A percentile compares a stretch with the other conserved stretches of the same genome.
Conservation (phyloP, 2,888 invertebrate species). For the Drosophila kokeensis region DNA sequence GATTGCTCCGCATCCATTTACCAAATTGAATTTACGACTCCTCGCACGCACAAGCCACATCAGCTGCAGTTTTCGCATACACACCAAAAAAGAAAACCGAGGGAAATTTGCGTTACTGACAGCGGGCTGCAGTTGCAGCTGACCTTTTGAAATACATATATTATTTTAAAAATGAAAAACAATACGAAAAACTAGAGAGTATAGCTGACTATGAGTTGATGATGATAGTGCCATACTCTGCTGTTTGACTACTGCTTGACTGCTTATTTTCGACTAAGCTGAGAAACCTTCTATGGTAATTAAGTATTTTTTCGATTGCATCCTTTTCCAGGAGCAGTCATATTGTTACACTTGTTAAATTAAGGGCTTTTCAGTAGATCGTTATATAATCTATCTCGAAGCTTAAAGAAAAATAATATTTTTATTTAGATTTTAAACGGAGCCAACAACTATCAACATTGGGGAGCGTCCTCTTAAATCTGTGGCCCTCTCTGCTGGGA, state of each 20-base stretch:
- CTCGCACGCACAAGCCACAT: slow-evolving; percentile 6
- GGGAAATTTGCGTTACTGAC: not conserved
- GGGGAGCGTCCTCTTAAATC: not conserved
- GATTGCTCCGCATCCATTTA: slow-evolving; percentile 52
- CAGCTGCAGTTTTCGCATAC: slow-evolving; percentile 44
- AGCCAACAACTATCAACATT: not conserved
- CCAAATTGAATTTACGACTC: slow-evolving; percentile 76
- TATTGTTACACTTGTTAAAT: slow-evolving; percentile 79
- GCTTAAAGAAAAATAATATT: no score
- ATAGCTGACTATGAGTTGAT: not conserved
- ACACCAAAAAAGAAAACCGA: slow-evolving; percentile 1
- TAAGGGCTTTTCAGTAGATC: slow-evolving; percentile 27
- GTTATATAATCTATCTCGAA: slow-evolving; percentile 1
- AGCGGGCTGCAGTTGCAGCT: slow-evolving; percentile 9
- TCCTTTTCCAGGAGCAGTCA: slow-evolving; percentile 91
- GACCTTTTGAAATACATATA: not conserved
- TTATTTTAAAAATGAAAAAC: not conserved
- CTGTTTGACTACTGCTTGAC: no score
- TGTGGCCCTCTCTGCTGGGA: not conserved
- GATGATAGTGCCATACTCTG: not conserved
- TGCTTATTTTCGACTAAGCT: not conserved
- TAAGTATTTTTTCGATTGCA: not conserved
- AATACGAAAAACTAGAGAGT: not conserved
- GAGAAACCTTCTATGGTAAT: not conserved
- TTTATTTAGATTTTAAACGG: not conserved